Evolutionary conservation across 2,113 vertebrate species (phyloP).

Genomic region (Solea senegalensis): DNA sequence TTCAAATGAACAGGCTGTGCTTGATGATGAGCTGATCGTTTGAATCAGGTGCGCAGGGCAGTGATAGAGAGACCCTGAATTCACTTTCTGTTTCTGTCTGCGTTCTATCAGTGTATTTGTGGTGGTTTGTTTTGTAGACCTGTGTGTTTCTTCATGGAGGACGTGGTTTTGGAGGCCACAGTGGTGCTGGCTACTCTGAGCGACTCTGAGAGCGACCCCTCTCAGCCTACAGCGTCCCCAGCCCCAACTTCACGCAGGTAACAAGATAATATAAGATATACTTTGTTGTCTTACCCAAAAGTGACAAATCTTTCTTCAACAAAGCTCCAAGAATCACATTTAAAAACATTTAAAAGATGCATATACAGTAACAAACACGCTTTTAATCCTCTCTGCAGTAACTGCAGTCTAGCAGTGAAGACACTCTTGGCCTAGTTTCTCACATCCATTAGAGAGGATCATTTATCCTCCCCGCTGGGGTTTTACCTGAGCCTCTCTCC

Average conservation of each 20-base stretch:
- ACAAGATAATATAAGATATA: not conserved
- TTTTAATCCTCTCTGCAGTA: not conserved
- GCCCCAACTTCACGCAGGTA: conserved; percentile 55
- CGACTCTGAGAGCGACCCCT: conserved; percentile 66
- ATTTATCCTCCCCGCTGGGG: conserved; percentile 40
- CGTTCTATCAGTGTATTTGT: not conserved
- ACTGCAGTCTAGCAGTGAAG: not conserved
- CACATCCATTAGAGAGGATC: conserved; percentile 9
- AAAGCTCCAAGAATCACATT: too few species aligned
- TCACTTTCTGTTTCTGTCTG: not conserved
- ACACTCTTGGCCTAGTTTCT: conserved; percentile 1
- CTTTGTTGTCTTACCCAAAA: too few species aligned
- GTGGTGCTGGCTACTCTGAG: conserved; percentile 89
- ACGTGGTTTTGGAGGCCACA: conserved; percentile 86
- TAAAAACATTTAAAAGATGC: too few species aligned
- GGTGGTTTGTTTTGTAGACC: conserved; percentile 78
- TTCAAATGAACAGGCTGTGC: too few species aligned
- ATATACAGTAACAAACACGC: too few species aligned
- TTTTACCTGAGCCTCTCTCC: conserved; percentile 56
- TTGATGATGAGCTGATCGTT: too few species aligned
- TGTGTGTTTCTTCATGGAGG: conserved; percentile 87
- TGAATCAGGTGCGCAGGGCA: too few species aligned
- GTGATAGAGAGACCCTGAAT: not conserved
- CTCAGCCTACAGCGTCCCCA: conserved; percentile 49
- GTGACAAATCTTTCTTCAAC: too few species aligned